Conservation (phyloP, 2,113 vertebrate genomes). For the Cololabis saira region DNA sequence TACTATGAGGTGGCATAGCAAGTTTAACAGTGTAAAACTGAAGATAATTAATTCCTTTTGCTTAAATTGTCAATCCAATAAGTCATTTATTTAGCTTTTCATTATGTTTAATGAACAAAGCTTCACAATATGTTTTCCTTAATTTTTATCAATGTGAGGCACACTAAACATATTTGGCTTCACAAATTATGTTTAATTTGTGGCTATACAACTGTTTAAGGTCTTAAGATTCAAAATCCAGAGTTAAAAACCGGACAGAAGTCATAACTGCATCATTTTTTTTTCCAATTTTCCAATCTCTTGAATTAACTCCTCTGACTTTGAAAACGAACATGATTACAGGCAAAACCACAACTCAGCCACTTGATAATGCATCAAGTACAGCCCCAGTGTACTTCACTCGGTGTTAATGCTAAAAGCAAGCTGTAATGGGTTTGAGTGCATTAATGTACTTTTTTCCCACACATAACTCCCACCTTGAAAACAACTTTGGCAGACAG, state of each 20-base stretch:
- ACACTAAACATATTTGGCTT: no score
- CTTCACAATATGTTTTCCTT: no score
- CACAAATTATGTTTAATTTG: neutral
- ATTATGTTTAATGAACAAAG: no score
- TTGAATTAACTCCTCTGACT: conserved; percentile 42
- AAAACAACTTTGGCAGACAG: conserved; percentile 68
- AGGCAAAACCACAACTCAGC: conserved; percentile 63
- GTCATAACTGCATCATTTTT: neutral
- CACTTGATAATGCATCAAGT: conserved; percentile 75
- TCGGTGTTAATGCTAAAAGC: conserved; percentile 68
- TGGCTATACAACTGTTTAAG: neutral
- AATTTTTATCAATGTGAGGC: no score
- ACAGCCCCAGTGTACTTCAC: conserved; percentile 60
- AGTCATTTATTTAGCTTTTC: no score
- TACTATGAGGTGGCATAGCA: no score
- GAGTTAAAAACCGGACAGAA: neutral
- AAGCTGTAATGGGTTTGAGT: conserved; percentile 65
- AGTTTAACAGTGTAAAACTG: no score
- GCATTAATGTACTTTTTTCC: conserved; percentile 52
- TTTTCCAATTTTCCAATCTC: conserved; percentile 11
- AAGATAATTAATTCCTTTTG: no score
- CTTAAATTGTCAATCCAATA: no score
- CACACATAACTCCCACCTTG: conserved; percentile 44
- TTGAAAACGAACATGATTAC: conserved; percentile 48
- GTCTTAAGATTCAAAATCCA: neutral